Percentiles rank a stretch among this genome's conserved stretches.
phyloP scores from a whole-genome alignment of 2,888 invertebrate species.

The Agriopis marginaria region DNA sequence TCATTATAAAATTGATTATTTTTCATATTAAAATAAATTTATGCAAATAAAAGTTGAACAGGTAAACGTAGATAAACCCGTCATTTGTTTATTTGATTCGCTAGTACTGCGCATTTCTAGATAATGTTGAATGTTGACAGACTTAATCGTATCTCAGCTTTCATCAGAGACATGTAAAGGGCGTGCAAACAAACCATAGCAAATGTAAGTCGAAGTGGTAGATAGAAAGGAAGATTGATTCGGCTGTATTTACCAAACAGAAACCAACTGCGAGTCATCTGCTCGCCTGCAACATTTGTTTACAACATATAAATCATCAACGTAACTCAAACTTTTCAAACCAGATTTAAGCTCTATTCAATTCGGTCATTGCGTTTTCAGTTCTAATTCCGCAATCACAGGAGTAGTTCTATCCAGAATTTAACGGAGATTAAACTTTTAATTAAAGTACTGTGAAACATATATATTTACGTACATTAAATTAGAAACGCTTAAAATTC shows the following conservation, averaged over 20 bases:
- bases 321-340: constrained; percentile 47
- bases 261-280: constrained; percentile 67
- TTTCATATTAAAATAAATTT: background rate
- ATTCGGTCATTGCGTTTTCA: background rate
- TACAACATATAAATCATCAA: constrained; percentile 46
- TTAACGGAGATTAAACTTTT: background rate
- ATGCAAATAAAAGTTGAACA: constrained; percentile 14
- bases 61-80: constrained; percentile 22
- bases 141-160: constrained; percentile 57
- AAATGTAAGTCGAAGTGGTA: constrained; percentile 45
- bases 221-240: constrained; percentile 41
- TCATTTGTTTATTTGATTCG: constrained; percentile 41
- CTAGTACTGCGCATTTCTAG: constrained; percentile 59
- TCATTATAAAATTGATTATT: background rate
- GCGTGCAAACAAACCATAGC: constrained; percentile 51
- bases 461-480: background rate
- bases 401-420: background rate
- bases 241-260: constrained; percentile 70
- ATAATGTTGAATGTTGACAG: constrained; percentile 56
- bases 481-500: background rate
- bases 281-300: constrained; percentile 62
- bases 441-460: background rate
- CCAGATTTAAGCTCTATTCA: background rate
- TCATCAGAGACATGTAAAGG: constrained; percentile 56
- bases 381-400: background rate